A percentile compares a stretch with the other conserved stretches of the same genome.
phyloP scores from a whole-genome alignment of 2,797 vertebrate genomes.

The Steatocranus sp. region DNA sequence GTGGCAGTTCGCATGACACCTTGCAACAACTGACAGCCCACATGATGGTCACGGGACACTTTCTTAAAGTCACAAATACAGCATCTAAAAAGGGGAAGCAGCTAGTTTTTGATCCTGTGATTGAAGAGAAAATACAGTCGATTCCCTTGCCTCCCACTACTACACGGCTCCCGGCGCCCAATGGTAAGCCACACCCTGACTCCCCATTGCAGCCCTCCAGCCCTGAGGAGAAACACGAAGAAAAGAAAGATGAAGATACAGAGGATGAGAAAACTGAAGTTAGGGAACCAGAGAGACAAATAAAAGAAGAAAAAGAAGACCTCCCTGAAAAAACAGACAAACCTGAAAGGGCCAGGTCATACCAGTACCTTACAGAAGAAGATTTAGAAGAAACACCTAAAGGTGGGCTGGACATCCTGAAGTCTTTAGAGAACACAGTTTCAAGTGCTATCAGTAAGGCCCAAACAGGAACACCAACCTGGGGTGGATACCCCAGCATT shows the following conservation, averaged over 20 bases:
- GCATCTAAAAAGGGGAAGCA: constrained; percentile 98
- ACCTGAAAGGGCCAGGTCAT: constrained; percentile 69
- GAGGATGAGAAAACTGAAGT: constrained; percentile 75
- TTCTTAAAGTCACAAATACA: constrained; percentile 96
- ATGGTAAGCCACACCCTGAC: constrained; percentile 83
- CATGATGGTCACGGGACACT: constrained; percentile 99
- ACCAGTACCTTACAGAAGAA: constrained; percentile 94
- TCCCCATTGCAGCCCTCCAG: constrained; percentile 76
- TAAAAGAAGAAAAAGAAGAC: constrained; percentile 93
- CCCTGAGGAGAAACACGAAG: constrained; percentile 81
- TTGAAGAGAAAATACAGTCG: constrained; percentile 96
- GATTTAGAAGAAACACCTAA: constrained; percentile 93
- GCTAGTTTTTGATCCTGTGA: constrained; percentile 88
- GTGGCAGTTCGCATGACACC: constrained; percentile 96
- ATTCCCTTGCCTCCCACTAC: constrained; percentile 94
- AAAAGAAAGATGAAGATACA: constrained; percentile 27
- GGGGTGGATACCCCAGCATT: constrained; percentile 98
- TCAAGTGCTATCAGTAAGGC: constrained; percentile 97
- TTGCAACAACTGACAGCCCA: constrained; percentile 97
- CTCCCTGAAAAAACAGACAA: constrained; percentile 64
- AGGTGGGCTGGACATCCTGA: constrained; percentile 93
- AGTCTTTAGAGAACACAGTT: constrained; percentile 95
- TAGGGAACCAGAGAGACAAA: constrained; percentile 79
- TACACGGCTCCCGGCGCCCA: constrained; percentile 82
- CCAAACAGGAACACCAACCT: constrained; percentile 94